Percentiles rank a stretch among this genome's conserved stretches.
phyloP scores from a whole-genome alignment of 2,888 invertebrate species.

The Nomada fabriciana region DNA sequence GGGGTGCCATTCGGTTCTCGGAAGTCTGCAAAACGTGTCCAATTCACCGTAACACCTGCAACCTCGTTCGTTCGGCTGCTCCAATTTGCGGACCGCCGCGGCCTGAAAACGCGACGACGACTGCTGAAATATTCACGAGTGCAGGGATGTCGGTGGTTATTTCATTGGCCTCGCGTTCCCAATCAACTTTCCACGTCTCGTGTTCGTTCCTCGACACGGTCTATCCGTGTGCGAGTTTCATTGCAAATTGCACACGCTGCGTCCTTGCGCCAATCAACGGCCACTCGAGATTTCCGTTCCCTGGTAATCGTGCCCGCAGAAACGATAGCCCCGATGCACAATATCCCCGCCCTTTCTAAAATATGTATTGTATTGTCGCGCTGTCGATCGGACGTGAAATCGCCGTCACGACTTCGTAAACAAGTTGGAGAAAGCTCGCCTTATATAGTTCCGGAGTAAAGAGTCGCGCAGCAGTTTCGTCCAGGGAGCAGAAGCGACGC shows the following conservation, averaged over 20 bases:
- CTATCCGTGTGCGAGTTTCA: background rate
- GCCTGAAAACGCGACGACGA: constrained; percentile 29
- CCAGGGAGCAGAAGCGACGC: constrained; percentile 15
- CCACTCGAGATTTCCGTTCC: constrained; percentile 24
- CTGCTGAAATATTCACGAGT: constrained; percentile 2
- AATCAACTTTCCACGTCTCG: constrained; percentile 67
- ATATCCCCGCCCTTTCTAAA: background rate
- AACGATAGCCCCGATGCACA: background rate
- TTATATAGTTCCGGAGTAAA: constrained; percentile 53
- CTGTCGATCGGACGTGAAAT: constrained; percentile 38
- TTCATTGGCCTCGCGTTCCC: constrained; percentile 71
- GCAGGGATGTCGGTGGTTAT: constrained; percentile 79
- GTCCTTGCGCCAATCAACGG: constrained; percentile 29
- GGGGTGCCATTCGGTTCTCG: constrained; percentile 6
- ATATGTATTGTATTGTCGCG: background rate
- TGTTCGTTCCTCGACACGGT: constrained; percentile 28
- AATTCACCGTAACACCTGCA: constrained; percentile 12
- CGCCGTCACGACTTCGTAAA: constrained; percentile 40
- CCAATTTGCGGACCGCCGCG: constrained; percentile 25
- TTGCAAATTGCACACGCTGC: constrained; percentile 13
- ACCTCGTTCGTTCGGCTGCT: constrained; percentile 10
- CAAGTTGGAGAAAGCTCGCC: constrained; percentile 67
- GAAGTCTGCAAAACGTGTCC: constrained; percentile 4
- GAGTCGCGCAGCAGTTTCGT: constrained; percentile 18
- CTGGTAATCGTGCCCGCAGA: background rate